Evolutionary conservation across 2,113 vertebrate species (phyloP).

Genomic region (Choloepus hoffmanni): DNA sequence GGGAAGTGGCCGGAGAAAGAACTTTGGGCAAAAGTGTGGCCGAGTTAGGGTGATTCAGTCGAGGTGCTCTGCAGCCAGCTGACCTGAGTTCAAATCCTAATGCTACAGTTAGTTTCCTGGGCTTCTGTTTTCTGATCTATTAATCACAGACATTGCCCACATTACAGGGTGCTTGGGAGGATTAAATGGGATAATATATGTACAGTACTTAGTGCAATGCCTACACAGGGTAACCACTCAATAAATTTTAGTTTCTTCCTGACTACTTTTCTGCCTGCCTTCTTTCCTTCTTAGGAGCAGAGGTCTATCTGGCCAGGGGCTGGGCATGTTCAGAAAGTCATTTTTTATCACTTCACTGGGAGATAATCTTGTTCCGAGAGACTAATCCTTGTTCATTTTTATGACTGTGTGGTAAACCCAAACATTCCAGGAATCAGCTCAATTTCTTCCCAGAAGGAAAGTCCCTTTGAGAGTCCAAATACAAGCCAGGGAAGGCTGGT

Average conservation of each 20-base stretch:
- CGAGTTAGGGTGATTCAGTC: neutral
- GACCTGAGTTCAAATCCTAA: neutral
- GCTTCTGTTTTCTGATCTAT: neutral
- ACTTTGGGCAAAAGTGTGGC: neutral
- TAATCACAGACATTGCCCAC: neutral
- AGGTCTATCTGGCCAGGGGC: neutral
- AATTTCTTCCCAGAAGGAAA: neutral
- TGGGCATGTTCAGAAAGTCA: neutral
- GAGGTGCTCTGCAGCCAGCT: neutral
- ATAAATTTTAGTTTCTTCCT: neutral
- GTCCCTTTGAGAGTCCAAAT: neutral
- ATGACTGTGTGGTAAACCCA: neutral
- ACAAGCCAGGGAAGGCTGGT: neutral
- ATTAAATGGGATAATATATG: neutral
- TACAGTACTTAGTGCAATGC: neutral
- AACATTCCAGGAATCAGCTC: neutral
- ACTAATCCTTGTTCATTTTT: neutral
- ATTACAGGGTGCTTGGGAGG: neutral
- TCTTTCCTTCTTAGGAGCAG: neutral
- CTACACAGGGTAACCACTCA: neutral
- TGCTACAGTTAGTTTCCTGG: neutral
- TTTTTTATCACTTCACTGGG: neutral
- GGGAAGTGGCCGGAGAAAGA: neutral
- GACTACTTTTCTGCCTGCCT: neutral
- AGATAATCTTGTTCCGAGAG: neutral